These are phyloP conservation scores for Hipposideros armiger DNA, from an alignment of 2,113 vertebrate species.

Conservation along the genomic window DNA sequence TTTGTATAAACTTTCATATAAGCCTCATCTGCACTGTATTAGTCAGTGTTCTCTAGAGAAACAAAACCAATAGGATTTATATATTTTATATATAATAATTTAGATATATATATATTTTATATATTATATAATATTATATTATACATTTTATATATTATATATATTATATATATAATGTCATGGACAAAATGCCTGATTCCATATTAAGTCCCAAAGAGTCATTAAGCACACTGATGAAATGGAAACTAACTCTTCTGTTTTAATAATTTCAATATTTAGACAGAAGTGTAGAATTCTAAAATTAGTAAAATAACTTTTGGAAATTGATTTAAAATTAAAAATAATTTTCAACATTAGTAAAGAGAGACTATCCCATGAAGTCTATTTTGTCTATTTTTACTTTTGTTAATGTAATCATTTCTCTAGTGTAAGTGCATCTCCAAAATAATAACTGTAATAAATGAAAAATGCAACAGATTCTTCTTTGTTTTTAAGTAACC, in stretches of 20 bases:
- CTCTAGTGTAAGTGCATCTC: neutral
- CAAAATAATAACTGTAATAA: neutral
- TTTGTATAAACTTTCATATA: neutral
- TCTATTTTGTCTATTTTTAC: neutral
- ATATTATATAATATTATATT: no score
- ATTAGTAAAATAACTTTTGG: neutral
- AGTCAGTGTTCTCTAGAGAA: neutral
- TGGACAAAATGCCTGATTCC: neutral
- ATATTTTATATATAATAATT: neutral
- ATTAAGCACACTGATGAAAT: neutral
- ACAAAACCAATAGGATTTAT: neutral
- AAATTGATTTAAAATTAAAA: neutral
- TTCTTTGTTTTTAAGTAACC: neutral
- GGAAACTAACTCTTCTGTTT: neutral
- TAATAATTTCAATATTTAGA: conserved; percentile 9
- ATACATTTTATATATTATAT: no score
- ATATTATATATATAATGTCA: neutral
- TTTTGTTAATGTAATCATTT: neutral
- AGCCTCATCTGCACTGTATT: neutral
- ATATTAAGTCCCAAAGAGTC: neutral
- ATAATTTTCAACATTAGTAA: neutral
- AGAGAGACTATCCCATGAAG: neutral
- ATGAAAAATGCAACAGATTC: neutral
- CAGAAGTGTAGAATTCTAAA: neutral
- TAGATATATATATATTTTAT: no score